Evolutionary conservation across 2,113 vertebrate genomes (phyloP).

Genomic region (Catagonus wagneri): DNA sequence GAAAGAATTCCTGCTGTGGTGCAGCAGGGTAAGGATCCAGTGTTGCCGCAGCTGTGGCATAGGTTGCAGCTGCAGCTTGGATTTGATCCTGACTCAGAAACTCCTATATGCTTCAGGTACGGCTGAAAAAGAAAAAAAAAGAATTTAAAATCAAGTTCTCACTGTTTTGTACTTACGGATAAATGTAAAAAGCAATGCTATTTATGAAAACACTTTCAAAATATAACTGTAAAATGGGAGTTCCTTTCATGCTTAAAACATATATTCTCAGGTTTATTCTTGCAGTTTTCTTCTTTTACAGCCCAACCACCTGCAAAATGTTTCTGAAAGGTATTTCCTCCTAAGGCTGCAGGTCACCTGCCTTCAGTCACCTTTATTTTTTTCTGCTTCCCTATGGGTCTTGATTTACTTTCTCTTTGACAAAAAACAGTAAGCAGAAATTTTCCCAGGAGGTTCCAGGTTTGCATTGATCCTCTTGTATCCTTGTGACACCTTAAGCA

Average conservation of each 20-base stretch:
- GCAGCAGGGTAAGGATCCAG: too few species aligned
- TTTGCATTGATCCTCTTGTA: neutral
- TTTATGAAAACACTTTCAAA: neutral
- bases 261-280: neutral
- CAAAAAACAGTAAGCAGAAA: neutral
- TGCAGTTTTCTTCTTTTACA: neutral
- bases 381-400: neutral
- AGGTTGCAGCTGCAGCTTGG: too few species aligned
- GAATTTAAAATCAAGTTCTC: neutral
- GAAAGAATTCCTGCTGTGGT: too few species aligned
- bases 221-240: neutral
- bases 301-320: neutral
- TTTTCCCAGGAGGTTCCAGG: neutral
- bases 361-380: neutral
- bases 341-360: neutral
- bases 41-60: too few species aligned
- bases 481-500: neutral
- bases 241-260: neutral
- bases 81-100: too few species aligned
- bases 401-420: neutral
- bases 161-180: neutral
- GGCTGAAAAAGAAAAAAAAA: neutral
- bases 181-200: neutral
- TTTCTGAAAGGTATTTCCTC: neutral
- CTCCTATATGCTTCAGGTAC: too few species aligned